Conservation (phyloP, 2,113 vertebrate species). For the Podocnemis expansa region DNA sequence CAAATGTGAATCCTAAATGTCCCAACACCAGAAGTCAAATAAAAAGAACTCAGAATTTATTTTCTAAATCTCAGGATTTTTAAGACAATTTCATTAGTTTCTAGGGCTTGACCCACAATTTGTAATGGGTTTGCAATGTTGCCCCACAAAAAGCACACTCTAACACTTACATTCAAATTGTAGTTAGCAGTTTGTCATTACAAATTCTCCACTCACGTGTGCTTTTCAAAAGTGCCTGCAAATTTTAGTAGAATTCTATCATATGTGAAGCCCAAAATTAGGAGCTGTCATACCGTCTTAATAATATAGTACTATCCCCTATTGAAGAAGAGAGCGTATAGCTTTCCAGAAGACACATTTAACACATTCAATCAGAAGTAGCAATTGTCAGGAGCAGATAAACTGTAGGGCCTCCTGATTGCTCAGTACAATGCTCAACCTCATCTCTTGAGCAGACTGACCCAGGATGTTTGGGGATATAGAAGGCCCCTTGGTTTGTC, state of each 20-base stretch:
- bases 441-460: neutral
- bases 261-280: slow-evolving; percentile 50
- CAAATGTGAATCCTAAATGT: neutral
- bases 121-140: slow-evolving; percentile 25
- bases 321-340: neutral
- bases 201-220: slow-evolving; percentile 16
- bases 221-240: slow-evolving; percentile 43
- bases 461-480: neutral
- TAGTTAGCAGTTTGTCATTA: slow-evolving; percentile 47
- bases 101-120: slow-evolving; percentile 25
- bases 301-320: slow-evolving; percentile 33
- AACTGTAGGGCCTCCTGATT: neutral
- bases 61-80: slow-evolving; percentile 24
- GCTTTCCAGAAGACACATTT: slow-evolving; percentile 32
- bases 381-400: slow-evolving; percentile 42
- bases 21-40: slow-evolving; percentile 41
- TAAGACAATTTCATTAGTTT: slow-evolving; percentile 2
- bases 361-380: neutral
- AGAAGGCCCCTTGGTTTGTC: neutral
- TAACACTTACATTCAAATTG: slow-evolving; percentile 17
- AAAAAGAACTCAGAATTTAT: slow-evolving; percentile 33
- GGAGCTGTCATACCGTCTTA: slow-evolving; percentile 38
- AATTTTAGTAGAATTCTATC: slow-evolving; percentile 46
- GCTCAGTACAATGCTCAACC: neutral
- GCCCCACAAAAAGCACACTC: neutral